Percentiles rank a stretch among this genome's conserved stretches.
Evolutionary conservation across 1,140 invertebrate genomes (phyloP).

Genomic region (Eumeta japonica): DNA sequence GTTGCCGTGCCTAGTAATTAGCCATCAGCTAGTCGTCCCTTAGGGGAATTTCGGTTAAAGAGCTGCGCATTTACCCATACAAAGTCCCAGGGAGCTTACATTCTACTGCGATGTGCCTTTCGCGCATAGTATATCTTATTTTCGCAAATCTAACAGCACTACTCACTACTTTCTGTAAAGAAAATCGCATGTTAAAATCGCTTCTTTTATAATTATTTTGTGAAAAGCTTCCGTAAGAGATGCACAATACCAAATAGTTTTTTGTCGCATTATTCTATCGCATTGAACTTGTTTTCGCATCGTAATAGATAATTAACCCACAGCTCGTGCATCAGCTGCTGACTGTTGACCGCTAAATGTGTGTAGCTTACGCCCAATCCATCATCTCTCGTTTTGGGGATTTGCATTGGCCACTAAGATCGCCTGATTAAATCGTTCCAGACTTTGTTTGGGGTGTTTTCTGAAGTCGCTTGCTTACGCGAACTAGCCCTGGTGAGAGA

Average conservation of each 20-base stretch:
- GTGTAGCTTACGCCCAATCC: constrained; percentile 1
- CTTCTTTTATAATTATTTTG: too few species aligned
- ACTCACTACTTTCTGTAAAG: too few species aligned
- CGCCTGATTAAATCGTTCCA: background rate
- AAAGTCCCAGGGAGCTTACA: constrained; percentile 6
- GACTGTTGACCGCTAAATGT: constrained; percentile 9
- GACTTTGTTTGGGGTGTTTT: background rate
- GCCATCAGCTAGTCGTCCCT: constrained; percentile 7
- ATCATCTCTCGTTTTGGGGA: too few species aligned
- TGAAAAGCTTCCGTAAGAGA: too few species aligned
- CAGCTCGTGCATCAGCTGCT: constrained; percentile 13
- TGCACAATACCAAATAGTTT: too few species aligned
- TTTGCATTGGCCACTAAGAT: background rate
- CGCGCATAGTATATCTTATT: too few species aligned
- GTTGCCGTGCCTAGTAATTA: constrained; percentile 1
- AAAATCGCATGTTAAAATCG: too few species aligned
- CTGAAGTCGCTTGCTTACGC: background rate
- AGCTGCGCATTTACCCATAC: constrained; percentile 12
- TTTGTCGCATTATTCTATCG: too few species aligned
- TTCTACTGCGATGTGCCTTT: background rate
- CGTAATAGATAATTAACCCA: background rate
- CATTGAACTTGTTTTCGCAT: too few species aligned
- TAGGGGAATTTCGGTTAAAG: constrained; percentile 8
- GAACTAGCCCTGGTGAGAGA: background rate
- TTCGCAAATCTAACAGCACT: too few species aligned